Percentiles rank a stretch among this genome's conserved stretches.
Conservation (phyloP, 2,797 vertebrate genomes). For the Macrochelys suwanniensis region DNA sequence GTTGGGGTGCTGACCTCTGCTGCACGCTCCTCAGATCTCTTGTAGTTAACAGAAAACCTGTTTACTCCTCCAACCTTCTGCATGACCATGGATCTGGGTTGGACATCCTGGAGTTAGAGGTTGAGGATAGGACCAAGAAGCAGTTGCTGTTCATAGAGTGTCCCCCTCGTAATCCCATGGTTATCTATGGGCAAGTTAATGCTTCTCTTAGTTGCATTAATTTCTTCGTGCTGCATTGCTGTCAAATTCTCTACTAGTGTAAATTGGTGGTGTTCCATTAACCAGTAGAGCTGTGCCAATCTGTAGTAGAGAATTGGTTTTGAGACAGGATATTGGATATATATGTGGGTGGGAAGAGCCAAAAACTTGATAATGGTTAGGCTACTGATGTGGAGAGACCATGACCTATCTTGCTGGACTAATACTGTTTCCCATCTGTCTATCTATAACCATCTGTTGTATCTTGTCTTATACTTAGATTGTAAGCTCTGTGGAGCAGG, state of each 20-base stretch:
- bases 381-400: not conserved
- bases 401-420: not conserved
- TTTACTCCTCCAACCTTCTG: not conserved
- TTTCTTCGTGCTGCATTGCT: not conserved
- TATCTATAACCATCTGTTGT: not conserved
- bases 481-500: not conserved
- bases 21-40: not conserved
- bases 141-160: slow-evolving; percentile 4
- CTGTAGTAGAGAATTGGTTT: slow-evolving; percentile 34
- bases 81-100: not conserved
- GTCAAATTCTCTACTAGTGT: not conserved
- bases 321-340: not conserved
- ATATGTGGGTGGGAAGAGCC: not conserved
- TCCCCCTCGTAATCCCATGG: not conserved
- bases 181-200: not conserved
- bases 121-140: not conserved
- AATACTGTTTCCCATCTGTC: not conserved
- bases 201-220: not conserved
- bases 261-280: slow-evolving; percentile 55
- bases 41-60: not conserved
- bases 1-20: slow-evolving; percentile 16
- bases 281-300: slow-evolving; percentile 9
- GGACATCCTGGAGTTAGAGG: not conserved
- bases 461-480: not conserved
- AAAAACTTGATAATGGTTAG: not conserved